phyloP scores from a whole-genome alignment of 1,140 invertebrate species.

The Megalonaias nervosa region DNA sequence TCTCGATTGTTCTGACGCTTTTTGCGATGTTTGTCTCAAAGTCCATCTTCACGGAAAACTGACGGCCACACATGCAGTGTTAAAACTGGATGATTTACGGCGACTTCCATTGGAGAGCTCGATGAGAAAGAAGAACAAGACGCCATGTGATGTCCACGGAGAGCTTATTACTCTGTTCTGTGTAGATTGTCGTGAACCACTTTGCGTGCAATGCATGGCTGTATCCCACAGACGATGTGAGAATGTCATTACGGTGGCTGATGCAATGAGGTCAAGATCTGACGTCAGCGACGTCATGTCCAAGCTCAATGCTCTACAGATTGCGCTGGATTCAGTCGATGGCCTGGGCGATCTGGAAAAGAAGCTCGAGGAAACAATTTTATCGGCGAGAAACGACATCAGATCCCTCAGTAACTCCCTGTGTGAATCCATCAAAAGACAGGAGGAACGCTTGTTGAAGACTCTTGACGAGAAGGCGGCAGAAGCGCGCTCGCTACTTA shows the following conservation, averaged over 20 bases:
- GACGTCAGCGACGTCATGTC: slow-evolving; percentile 51
- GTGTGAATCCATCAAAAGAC: slow-evolving; percentile 43
- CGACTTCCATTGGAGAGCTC: slow-evolving; percentile 51
- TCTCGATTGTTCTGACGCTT: slow-evolving; percentile 81
- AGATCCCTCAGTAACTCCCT: slow-evolving; percentile 41
- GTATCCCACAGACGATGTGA: slow-evolving; percentile 56
- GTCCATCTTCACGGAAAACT: slow-evolving; percentile 80
- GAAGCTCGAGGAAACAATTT: slow-evolving; percentile 47
- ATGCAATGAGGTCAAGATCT: slow-evolving; percentile 48
- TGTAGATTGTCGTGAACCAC: slow-evolving; percentile 50
- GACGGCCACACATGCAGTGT: slow-evolving; percentile 82
- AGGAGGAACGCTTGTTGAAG: slow-evolving; percentile 46
- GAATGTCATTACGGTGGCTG: slow-evolving; percentile 49
- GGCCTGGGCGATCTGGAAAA: slow-evolving; percentile 33
- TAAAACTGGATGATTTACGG: slow-evolving; percentile 59
- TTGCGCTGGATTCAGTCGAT: slow-evolving; percentile 29
- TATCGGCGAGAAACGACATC: slow-evolving; percentile 39
- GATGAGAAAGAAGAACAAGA: slow-evolving; percentile 50
- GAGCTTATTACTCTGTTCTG: slow-evolving; percentile 56
- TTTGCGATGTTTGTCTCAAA: slow-evolving; percentile 82
- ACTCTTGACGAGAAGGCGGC: slow-evolving; percentile 39
- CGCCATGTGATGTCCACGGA: slow-evolving; percentile 51
- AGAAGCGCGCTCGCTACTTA: slow-evolving; percentile 32
- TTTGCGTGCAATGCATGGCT: slow-evolving; percentile 54
- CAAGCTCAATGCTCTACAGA: slow-evolving; percentile 36